phyloP scores from a whole-genome alignment of 2,797 vertebrate species.

The Hoplostethus mediterraneus region DNA sequence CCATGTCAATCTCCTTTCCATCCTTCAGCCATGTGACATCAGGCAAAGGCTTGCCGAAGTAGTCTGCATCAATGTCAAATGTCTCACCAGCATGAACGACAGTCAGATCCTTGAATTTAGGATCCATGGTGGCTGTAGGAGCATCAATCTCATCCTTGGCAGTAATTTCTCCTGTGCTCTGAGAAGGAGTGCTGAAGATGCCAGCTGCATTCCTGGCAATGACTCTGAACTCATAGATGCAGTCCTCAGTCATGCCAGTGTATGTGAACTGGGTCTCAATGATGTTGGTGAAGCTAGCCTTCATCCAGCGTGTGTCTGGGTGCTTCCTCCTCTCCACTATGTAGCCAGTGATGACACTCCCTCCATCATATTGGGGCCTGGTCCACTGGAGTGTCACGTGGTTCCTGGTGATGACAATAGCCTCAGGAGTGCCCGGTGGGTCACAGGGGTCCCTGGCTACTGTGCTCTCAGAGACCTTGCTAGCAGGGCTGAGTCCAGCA shows the following conservation, averaged over 20 bases:
- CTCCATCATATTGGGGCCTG: constrained; percentile 95
- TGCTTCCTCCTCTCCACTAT: constrained; percentile 94
- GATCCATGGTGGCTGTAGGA: constrained; percentile 91
- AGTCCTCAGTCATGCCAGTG: constrained; percentile 92
- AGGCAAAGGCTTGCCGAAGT: constrained; percentile 94
- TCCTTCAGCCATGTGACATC: constrained; percentile 94
- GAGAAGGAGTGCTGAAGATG: constrained; percentile 91
- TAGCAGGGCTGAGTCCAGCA: constrained; percentile 92
- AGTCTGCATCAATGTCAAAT: constrained; percentile 94
- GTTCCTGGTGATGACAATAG: constrained; percentile 95
- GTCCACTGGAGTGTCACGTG: constrained; percentile 94
- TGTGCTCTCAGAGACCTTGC: constrained; percentile 93
- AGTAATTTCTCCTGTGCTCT: constrained; percentile 94
- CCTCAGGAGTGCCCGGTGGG: constrained; percentile 92
- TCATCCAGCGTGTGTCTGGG: constrained; percentile 98
- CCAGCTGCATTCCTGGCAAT: constrained; percentile 96
- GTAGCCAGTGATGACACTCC: constrained; percentile 96
- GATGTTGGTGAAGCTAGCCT: constrained; percentile 96
- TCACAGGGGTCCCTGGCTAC: constrained; percentile 97
- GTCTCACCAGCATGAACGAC: constrained; percentile 92
- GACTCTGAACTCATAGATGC: constrained; percentile 95
- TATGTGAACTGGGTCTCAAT: constrained; percentile 93
- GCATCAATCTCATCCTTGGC: constrained; percentile 95
- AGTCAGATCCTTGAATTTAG: constrained; percentile 90
- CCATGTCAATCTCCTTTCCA: constrained; percentile 90